Base-by-base conservation (phyloP, 2,113 vertebrate species). In the Pachyramphus minor region DNA sequence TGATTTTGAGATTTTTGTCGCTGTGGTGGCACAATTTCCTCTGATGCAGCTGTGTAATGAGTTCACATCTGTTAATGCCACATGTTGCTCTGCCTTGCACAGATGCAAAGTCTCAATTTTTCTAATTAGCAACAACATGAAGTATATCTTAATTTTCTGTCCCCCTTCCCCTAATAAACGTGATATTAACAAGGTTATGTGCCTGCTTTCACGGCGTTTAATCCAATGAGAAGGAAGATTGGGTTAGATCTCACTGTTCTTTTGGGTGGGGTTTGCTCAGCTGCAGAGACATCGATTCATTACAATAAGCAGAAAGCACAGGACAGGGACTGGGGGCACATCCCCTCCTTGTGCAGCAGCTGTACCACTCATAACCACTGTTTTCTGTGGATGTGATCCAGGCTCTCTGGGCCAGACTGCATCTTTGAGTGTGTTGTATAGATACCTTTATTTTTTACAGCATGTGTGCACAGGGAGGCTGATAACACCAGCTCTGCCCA, bases 21-120 rank as follows among this genome's bases (percentile, higher is more conserved):
- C 63, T 58, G 81, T 42, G 71, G 81, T 96, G 88, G 95, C 96
- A 96, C 95, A 86, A 97, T 96, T 94, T 95, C 37, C 96, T 97
- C 71, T 1, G 20, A 94, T 98, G 98, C 98, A 98, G 98, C 98
- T 98, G 98, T 98, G 97, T 98, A 97, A 98, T 97, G 97, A 98
- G 97, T 98, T 97, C 98, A 98, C 98, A 98, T 98, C 98, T 98
- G 98, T 97, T 98, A 95, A 95, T 97, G 96, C 97, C 98, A 98
- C 98, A 98, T 98, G 98, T 98, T 98, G 98, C 97, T 98, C 86
- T 91, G 97, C 45, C 93, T 97, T 92, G 97, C 94, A 93, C 98
- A 98, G 98, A 98, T 98, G 98, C 96, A 98, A 98, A 98, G 97
- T 98, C 98, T 98, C 98, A 98, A 98, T 98, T 98, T 98, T 98